phyloP scores from a whole-genome alignment of 2,113 vertebrate genomes.

The Argyrosomus japonicus region DNA sequence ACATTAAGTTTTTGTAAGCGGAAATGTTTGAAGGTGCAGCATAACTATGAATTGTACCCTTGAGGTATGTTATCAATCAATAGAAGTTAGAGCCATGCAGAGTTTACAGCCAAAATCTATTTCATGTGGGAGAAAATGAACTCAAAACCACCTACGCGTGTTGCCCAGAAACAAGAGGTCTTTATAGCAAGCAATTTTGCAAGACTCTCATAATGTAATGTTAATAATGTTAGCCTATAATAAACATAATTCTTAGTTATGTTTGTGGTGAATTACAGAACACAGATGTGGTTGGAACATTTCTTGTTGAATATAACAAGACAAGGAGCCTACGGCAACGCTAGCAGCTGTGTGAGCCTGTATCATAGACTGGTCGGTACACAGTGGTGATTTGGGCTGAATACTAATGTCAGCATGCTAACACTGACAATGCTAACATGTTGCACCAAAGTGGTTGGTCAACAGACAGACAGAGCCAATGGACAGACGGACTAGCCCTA shows the following conservation, averaged over 20 bases:
- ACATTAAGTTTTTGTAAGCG: neutral
- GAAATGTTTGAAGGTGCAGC: neutral
- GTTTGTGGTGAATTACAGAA: neutral
- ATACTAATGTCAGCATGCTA: neutral
- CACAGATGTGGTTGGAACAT: neutral
- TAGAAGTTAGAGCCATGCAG: slow-evolving; percentile 11
- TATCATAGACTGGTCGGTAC: neutral
- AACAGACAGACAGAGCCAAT: neutral
- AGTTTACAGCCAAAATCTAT: slow-evolving; percentile 33
- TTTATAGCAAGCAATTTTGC: neutral
- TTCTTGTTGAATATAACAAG: neutral
- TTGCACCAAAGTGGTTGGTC: neutral
- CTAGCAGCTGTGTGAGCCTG: neutral
- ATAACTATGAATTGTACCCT: slow-evolving; percentile 14
- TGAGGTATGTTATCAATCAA: slow-evolving; percentile 18
- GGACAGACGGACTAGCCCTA: neutral
- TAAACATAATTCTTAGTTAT: neutral
- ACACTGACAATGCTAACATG: too few species aligned
- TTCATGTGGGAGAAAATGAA: slow-evolving; percentile 25
- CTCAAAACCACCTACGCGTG: slow-evolving; percentile 2
- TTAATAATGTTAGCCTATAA: neutral
- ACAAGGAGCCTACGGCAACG: neutral
- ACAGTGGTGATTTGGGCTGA: neutral
- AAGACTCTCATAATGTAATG: neutral
- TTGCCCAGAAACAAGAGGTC: slow-evolving; percentile 2